Evolutionary conservation across 2,113 vertebrate species (phyloP), one percentile per base, ranked within the genome.

Genomic region (Origma solitaria): DNA sequence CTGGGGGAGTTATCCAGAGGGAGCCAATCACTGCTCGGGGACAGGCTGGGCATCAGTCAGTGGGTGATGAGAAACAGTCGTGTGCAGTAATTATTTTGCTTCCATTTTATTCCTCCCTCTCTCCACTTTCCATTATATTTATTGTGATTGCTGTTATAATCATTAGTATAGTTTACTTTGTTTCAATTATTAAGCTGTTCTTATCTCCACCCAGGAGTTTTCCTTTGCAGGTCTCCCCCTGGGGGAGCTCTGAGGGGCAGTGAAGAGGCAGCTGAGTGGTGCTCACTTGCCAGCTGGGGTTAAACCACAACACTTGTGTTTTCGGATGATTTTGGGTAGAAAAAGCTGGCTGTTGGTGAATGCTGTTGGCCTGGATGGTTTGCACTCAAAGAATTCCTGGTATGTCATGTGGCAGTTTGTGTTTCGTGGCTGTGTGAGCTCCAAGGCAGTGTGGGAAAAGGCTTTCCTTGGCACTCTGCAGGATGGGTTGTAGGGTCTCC

Each of bases 131-230:
- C 17, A 31, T 54, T 47, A 13, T 11, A 9, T 40, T 40, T 75
- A 28, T 35, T 51, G 24, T 45, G 24, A 11, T 3, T 44, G 7
- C 23, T 50, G 6, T 45, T 45, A 21, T 21, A 60, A 22, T 68
- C 15, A 25, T 13, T 40, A 15, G 4, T 13, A 45, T 12, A 7
- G 25, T 68, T 61, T 53, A 15, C 30, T 61, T 66, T 9, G 2
- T 31, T 69, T 61, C 4, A 0, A 7, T 75, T 69, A 35, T 42
- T 31, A 23, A 35, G 14, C 20, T 47, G 24, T 35, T 75, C 61
- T n/a, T 25, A 18, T 47, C 38, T 75, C 1, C 0, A 31, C 5
- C 18, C 33, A 13, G 0, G 0, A 4, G 23, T 66, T 58, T 73
- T 65, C 28, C 33, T 73, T n/a, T 72, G 28, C 37, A 51, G 15